A percentile compares a stretch with the other conserved stretches of the same genome.
Conservation (phyloP, 2,888 invertebrate genomes). For the Mechanitis messenoides region DNA sequence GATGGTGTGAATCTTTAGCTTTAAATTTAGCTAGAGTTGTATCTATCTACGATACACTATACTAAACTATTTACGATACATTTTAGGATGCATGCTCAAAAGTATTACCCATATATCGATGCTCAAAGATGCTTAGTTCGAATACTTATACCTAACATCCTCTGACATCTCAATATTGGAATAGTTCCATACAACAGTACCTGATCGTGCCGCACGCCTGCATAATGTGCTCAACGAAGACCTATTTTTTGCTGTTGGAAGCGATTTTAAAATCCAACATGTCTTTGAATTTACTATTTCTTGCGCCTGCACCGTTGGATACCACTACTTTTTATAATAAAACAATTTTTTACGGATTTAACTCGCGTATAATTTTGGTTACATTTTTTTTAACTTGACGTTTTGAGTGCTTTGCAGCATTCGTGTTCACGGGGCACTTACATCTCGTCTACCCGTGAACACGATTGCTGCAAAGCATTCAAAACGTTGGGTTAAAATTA, state of each 20-base stretch:
- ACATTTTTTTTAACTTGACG: too few relatives aligned
- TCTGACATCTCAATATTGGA: conserved; percentile 31
- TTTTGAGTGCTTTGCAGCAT: too few relatives aligned
- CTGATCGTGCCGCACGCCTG: conserved; percentile 71
- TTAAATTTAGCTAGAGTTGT: too few relatives aligned
- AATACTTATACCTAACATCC: conserved; percentile 14
- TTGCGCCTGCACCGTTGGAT: conserved; percentile 37
- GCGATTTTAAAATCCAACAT: conserved; percentile 70
- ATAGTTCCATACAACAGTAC: conserved; percentile 31
- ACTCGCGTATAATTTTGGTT: too few relatives aligned
- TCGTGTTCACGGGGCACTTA: too few relatives aligned
- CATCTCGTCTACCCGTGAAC: too few relatives aligned
- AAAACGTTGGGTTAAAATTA: too few relatives aligned
- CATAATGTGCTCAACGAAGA: conserved; percentile 64
- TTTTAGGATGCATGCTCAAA: neutral
- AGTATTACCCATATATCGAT: neutral
- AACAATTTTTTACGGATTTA: too few relatives aligned
- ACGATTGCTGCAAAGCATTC: too few relatives aligned
- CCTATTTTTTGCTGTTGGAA: conserved; percentile 70
- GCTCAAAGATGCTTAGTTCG: conserved; percentile 13
- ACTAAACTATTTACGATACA: neutral
- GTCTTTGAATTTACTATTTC: conserved; percentile 61
- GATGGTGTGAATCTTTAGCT: too few relatives aligned
- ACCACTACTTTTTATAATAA: conserved; percentile 2
- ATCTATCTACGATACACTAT: too few relatives aligned